Evolutionary conservation across 2,113 vertebrate genomes (phyloP).

Genomic region (Orycteropus afer): DNA sequence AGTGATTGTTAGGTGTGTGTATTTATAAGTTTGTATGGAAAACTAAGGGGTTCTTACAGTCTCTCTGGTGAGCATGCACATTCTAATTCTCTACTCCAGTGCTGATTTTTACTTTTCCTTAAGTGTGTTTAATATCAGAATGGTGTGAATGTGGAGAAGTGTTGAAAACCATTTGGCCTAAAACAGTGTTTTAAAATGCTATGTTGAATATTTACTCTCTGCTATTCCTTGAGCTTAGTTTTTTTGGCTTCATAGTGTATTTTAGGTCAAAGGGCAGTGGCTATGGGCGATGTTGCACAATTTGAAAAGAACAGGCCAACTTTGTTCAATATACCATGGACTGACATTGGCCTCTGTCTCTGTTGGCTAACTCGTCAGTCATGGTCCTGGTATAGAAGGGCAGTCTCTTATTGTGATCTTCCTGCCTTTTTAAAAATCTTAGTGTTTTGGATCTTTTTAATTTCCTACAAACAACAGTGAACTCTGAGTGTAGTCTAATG

Average conservation of each 20-base stretch:
- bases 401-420: neutral
- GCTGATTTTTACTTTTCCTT: constrained; percentile 20
- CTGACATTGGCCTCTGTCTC: neutral
- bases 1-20: neutral
- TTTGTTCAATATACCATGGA: neutral
- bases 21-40: neutral
- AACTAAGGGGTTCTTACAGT: neutral
- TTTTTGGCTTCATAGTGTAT: neutral
- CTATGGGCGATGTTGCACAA: neutral
- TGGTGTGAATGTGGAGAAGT: neutral
- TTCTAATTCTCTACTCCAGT: neutral
- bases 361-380: neutral
- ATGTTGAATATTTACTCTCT: neutral
- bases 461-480: neutral
- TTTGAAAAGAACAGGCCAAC: neutral
- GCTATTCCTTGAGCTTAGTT: neutral
- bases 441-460: neutral
- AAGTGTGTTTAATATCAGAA: neutral
- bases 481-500: neutral
- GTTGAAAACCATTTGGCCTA: neutral
- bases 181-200: constrained; percentile 10
- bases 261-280: neutral
- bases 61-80: neutral
- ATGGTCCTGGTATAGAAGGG: neutral
- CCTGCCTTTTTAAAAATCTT: neutral